Evolutionary conservation across 2,888 invertebrate species (phyloP).

Genomic region (Hypselothyrea guttata): DNA sequence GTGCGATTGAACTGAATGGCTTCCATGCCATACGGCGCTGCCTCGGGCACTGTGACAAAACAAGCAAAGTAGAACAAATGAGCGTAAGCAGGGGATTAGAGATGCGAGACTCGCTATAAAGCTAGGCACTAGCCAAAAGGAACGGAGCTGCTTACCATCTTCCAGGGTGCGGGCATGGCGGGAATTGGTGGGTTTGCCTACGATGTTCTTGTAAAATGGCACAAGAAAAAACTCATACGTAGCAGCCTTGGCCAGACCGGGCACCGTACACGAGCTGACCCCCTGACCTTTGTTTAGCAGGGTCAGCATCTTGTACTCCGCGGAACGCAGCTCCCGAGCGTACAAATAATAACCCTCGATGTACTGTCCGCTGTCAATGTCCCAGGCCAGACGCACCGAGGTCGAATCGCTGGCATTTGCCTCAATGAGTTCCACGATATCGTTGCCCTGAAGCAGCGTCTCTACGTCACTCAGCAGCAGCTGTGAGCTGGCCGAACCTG

Average conservation of each 20-base stretch:
- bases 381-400: constrained; percentile 93
- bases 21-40: constrained; percentile 92
- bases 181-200: constrained; percentile 94
- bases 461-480: constrained; percentile 85
- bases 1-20: constrained; percentile 91
- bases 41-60: constrained; percentile 88
- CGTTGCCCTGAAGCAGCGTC: constrained; percentile 87
- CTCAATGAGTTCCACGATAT: constrained; percentile 90
- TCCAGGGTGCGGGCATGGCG: constrained; percentile 90
- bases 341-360: constrained; percentile 92
- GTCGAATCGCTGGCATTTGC: constrained; percentile 92
- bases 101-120: background rate
- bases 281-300: constrained; percentile 89
- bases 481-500: constrained; percentile 59
- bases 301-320: constrained; percentile 88
- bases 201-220: constrained; percentile 93
- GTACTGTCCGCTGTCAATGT: constrained; percentile 89
- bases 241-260: constrained; percentile 90
- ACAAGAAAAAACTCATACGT: constrained; percentile 95
- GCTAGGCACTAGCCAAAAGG: constrained; percentile 10
- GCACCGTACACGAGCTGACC: constrained; percentile 89
- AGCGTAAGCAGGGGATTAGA: background rate
- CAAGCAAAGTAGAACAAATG: constrained; percentile 9
- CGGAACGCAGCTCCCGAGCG: constrained; percentile 85
- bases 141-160: constrained; percentile 86